Evolutionary conservation across 2,888 invertebrate genomes (phyloP).

Genomic region (Cancer borealis): DNA sequence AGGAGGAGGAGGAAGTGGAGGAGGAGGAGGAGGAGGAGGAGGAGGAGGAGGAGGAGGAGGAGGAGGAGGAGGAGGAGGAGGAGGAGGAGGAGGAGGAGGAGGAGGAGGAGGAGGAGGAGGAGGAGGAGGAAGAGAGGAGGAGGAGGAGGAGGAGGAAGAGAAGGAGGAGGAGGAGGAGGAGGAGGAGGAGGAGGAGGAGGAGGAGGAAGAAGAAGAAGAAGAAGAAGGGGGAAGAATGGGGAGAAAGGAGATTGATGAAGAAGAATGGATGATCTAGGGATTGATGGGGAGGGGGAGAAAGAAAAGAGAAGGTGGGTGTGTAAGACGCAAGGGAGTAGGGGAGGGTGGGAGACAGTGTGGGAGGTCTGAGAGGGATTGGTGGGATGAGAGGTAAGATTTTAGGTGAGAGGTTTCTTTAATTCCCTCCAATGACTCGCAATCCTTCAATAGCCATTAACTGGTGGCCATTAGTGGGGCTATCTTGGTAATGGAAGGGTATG

Average conservation of each 20-base stretch:
- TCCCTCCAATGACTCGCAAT: too few relatives aligned
- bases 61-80: too few relatives aligned
- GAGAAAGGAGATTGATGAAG: background rate
- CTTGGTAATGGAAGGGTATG: too few relatives aligned
- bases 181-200: background rate
- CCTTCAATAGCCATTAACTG: too few relatives aligned
- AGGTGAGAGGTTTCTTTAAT: too few relatives aligned
- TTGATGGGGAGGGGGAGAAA: background rate
- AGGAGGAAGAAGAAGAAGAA: background rate
- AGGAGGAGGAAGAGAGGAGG: background rate
- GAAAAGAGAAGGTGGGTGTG: background rate
- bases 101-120: background rate
- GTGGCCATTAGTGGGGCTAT: too few relatives aligned
- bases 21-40: background rate
- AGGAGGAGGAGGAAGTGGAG: too few relatives aligned
- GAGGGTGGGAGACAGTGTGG: background rate
- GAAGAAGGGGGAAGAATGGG: background rate
- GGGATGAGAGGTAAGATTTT: too few relatives aligned
- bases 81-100: background rate
- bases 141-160: too few relatives aligned
- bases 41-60: background rate
- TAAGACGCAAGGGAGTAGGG: background rate
- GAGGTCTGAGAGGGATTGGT: background rate
- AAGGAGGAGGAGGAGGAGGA: background rate
- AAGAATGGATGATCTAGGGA: too few relatives aligned